Base-by-base conservation (phyloP, 2,888 invertebrate genomes). In the Tenodera sinensis region DNA sequence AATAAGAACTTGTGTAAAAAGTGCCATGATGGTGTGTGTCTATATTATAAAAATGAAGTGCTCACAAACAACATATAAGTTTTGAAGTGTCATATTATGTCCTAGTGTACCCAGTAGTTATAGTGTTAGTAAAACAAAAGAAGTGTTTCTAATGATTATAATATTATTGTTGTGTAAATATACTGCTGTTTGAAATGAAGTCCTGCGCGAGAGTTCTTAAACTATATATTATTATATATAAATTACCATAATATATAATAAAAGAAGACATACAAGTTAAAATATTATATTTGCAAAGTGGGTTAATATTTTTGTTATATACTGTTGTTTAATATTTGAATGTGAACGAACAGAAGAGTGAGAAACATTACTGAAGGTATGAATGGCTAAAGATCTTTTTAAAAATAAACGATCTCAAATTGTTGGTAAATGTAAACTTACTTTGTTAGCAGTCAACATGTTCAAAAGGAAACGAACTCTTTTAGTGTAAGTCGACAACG, bases 91-190 rank as follows among this genome's bases (percentile, higher is more conserved):
- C 54, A 71, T 71, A 71, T 71, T 20, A 71, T 20, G 54, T 20
- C 20, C 0, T 20, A 71, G 54, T 71, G 54, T 71, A 71, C 25
- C 54, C 54, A 71, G 54, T 71, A 71, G 54, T 6, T 71, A 71
- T 71, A 71, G 54, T 25, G 25, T 71, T 71, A 71, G 54, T 71
- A 20, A 71, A 20, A 54, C 0, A 54, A 54, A 34, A 42, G 42
- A 83, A n/a, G n/a, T 84, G 30, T n/a, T 84, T 84, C 30, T 15
- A 84, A 34, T 30, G 34, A 84, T 34, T 84, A 27, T 84, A 84
- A 84, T 71, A 71, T 71, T 71, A 71, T 84, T 84, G 84, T 84
- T 84, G 84, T 84, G 84, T 84, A 84, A 84, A 84, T 84, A 84
- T 84, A 30, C 84, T 84, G 27, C 42, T 84, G 84, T 84, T 84